Evolutionary conservation across 23 tunicate genomes (phyloP).

Genomic region (Pegea sp.): DNA sequence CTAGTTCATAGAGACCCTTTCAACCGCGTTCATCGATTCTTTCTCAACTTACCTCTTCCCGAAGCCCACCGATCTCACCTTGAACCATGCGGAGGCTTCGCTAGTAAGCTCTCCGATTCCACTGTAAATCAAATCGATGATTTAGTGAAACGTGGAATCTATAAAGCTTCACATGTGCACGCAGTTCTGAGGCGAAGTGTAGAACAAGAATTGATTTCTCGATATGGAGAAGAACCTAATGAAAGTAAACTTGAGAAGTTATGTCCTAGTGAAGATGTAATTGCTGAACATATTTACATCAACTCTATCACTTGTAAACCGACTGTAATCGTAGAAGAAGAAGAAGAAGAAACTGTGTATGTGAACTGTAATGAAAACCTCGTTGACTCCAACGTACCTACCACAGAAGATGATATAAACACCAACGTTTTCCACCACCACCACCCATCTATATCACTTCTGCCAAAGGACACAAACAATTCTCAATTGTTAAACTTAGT

Average conservation of each 20-base stretch:
- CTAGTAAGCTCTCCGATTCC: conserved; percentile 20
- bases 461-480: no score
- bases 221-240: no score
- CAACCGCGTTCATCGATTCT: conserved; percentile 13
- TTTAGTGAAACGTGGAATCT: conserved; percentile 19
- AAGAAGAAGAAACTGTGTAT: no score
- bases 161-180: conserved; percentile 51
- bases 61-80: conserved; percentile 43
- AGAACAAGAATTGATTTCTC: no score
- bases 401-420: no score
- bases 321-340: conserved; percentile 38
- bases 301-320: conserved; percentile 35
- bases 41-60: conserved; percentile 30
- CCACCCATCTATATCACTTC: no score
- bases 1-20: conserved; percentile 2
- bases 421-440: no score
- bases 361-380: no score
- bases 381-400: no score
- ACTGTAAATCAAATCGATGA: conserved; percentile 26
- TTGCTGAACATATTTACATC: conserved; percentile 45
- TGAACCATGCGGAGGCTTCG: conserved; percentile 34
- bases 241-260: conserved; percentile 14
- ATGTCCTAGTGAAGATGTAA: conserved; percentile 24
- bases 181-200: conserved; percentile 17
- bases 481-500: no score